These are phyloP conservation scores for Grallaria varia DNA, from an alignment of 2,113 vertebrate genomes.

Conservation along the genomic window DNA sequence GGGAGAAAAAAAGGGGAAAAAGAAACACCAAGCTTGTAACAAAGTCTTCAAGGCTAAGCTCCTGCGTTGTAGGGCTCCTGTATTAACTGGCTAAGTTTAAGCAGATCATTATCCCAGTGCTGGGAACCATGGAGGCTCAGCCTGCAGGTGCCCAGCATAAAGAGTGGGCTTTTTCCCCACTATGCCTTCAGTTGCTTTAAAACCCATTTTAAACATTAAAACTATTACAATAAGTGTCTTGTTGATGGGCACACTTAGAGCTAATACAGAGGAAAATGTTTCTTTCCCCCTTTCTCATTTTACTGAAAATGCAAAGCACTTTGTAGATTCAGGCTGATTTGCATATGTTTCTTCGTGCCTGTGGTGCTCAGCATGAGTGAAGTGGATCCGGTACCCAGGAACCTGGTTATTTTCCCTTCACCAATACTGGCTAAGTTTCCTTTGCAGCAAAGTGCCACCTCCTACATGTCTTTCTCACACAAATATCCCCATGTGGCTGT, in stretches of 20 bases:
- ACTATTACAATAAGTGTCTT: background rate
- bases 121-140: background rate
- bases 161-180: fast-evolving
- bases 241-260: background rate
- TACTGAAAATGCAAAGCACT: constrained; percentile 11
- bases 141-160: background rate
- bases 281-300: background rate
- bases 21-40: background rate
- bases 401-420: background rate
- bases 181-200: background rate
- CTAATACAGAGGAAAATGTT: background rate
- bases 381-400: background rate
- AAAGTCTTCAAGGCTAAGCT: background rate
- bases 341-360: background rate
- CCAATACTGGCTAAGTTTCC: background rate
- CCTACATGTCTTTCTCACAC: background rate
- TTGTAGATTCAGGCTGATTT: background rate
- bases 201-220: background rate
- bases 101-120: background rate
- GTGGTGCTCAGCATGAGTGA: background rate
- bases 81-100: background rate
- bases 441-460: background rate
- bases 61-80: background rate
- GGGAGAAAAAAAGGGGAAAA: background rate
- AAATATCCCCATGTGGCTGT: background rate